phyloP scores from a whole-genome alignment of 2,113 vertebrate species.

The Cryptomyrus ogoouensis region DNA sequence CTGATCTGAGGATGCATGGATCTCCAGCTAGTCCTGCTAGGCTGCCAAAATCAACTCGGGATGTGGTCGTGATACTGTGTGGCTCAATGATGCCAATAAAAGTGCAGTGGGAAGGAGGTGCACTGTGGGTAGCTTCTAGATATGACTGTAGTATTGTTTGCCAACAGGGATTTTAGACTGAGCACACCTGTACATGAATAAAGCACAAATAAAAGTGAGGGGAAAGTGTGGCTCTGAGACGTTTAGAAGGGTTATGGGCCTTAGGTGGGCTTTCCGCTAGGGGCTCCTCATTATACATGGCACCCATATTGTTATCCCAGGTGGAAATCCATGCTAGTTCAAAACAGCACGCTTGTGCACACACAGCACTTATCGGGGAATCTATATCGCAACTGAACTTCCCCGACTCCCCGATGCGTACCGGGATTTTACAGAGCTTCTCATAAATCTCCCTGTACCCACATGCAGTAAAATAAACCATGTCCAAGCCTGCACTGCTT shows the following conservation, averaged over 20 bases:
- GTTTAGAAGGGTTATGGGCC: neutral
- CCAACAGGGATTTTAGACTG: neutral
- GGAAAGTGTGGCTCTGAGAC: neutral
- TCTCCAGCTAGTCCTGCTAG: neutral
- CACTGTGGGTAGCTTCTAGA: neutral
- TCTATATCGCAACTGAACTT: neutral
- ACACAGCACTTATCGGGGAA: neutral
- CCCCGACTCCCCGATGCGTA: neutral
- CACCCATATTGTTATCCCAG: neutral
- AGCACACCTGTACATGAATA: neutral
- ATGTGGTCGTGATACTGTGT: neutral
- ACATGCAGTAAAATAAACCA: neutral
- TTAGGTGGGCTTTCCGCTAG: neutral
- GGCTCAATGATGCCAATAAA: neutral
- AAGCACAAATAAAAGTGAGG: neutral
- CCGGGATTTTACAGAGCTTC: neutral
- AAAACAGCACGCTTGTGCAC: neutral
- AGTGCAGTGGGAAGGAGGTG: neutral
- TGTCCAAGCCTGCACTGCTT: neutral
- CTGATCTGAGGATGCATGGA: neutral
- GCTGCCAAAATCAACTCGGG: neutral
- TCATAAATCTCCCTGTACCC: neutral
- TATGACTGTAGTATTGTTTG: neutral
- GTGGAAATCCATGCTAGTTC: neutral
- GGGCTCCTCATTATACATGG: neutral